Conservation (phyloP, 2,888 invertebrate genomes). For the Megamerina dolium region DNA sequence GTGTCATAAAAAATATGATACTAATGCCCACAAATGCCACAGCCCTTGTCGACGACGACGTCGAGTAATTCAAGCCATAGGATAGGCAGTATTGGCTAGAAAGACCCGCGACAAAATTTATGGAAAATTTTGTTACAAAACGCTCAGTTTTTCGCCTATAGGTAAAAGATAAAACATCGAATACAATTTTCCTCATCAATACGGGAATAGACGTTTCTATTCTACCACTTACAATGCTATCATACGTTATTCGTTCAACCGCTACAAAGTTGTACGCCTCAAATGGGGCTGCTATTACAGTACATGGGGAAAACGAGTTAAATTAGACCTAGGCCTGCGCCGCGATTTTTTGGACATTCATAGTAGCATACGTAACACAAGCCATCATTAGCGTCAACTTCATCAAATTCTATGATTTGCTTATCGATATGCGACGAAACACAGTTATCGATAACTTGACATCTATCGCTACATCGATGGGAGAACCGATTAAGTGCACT, state of each 20-base stretch:
- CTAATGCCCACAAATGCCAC: conserved; percentile 9
- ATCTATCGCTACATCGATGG: no score
- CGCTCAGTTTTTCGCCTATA: conserved; percentile 8
- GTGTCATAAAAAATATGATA: conserved; percentile 3
- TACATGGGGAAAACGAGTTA: background rate
- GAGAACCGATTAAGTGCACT: no score
- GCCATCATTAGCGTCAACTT: background rate
- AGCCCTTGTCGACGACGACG: conserved; percentile 5
- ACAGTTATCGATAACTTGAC: background rate
- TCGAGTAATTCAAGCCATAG: no score
- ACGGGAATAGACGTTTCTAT: conserved; percentile 7
- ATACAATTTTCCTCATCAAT: no score
- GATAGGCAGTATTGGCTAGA: no score
- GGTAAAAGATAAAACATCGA: conserved; percentile 4
- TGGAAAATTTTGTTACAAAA: no score
- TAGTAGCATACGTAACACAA: no score
- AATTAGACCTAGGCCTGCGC: background rate
- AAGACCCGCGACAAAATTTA: no score
- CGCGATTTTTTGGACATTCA: conserved; percentile 1
- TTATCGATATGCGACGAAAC: conserved; percentile 4
- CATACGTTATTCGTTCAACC: conserved; percentile 1
- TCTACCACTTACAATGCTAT: background rate
- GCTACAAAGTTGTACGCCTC: conserved; percentile 1
- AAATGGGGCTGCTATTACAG: background rate
- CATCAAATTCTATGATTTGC: conserved; percentile 1